Evolutionary conservation across 2,888 invertebrate species (phyloP), one percentile per base, ranked within the genome.

Genomic region (Zootermopsis nevadensis): DNA sequence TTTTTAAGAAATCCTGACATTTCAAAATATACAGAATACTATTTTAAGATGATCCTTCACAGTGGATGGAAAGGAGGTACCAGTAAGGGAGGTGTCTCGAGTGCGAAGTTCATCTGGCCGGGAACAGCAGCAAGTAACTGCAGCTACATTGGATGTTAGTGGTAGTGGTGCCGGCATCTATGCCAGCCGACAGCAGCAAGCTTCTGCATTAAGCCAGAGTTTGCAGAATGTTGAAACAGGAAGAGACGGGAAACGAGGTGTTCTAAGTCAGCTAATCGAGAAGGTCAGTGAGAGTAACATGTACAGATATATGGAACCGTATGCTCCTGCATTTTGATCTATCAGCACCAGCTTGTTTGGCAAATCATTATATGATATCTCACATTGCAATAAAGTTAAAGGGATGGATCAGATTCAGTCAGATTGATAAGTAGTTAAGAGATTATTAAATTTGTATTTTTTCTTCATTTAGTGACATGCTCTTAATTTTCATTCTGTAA

Each of bases 231-330:
- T 53, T 27, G 60, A 42, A 6, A 0, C 33, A 60, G 81, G 80
- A 19, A 80, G 83, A 66, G 84, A 84, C 67, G 67, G 42, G 27
- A 87, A 88, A 82, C 86, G 88, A 76, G 89, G 92, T 1, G 91
- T 92, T 10, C 87, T 93, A 66, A 91, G 91, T 82, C 92, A 93
- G 86, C 87, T 92, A 72, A 90, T 92, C 42, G 92, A 92, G 84
- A 92, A 92, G 87, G 92, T 92, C n/a, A 30, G 88, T 60, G 27
- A 27, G 60, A 27, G n/a, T 27, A 48, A 48, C 48, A 48, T 48
- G 19, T 15, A 19, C 1, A 48, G 12, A 48, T 4, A 19, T 48
- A 19, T 48, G 19, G 15, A 4, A 48, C 15, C 19, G 48, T 48
- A 38, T 38, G 19, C 3, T 1, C 48, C 48, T 48, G 22, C 1